These are phyloP conservation scores for Thyatira batis DNA, from an alignment of 2,888 invertebrate genomes.

Conservation along the genomic window DNA sequence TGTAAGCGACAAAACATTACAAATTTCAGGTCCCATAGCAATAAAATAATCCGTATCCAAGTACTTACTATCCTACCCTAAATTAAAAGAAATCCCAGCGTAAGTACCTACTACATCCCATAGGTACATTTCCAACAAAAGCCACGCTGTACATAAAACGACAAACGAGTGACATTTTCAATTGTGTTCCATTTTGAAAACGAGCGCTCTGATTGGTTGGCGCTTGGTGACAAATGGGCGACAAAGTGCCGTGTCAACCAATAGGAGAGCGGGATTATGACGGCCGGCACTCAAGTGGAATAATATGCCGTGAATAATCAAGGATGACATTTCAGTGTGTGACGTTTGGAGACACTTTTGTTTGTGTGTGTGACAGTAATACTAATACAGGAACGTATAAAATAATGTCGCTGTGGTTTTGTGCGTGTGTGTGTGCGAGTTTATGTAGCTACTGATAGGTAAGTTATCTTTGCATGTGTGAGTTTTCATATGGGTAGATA, in stretches of 20 bases:
- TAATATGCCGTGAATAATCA: conserved; percentile 50
- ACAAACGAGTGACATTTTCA: conserved; percentile 66
- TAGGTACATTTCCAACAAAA: conserved; percentile 37
- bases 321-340: conserved; percentile 37
- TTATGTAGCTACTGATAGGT: too few species aligned
- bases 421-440: background rate
- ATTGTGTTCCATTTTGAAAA: conserved; percentile 61
- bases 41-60: too few species aligned
- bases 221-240: conserved; percentile 80
- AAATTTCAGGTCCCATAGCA: too few species aligned
- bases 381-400: background rate
- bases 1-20: too few species aligned
- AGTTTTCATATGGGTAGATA: too few species aligned
- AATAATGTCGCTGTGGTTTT: too few species aligned
- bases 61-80: too few species aligned
- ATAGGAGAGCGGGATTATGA: conserved; percentile 40
- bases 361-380: conserved; percentile 3
- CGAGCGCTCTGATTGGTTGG: conserved; percentile 58
- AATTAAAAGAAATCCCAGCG: background rate
- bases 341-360: conserved; percentile 15
- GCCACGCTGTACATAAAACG: conserved; percentile 49
- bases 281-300: conserved; percentile 37
- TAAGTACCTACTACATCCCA: conserved; percentile 20
- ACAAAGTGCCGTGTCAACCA: conserved; percentile 63
- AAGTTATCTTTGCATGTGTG: background rate